Evolutionary conservation across 2,113 vertebrate species (phyloP).

Genomic region (Eurystomus gularis): DNA sequence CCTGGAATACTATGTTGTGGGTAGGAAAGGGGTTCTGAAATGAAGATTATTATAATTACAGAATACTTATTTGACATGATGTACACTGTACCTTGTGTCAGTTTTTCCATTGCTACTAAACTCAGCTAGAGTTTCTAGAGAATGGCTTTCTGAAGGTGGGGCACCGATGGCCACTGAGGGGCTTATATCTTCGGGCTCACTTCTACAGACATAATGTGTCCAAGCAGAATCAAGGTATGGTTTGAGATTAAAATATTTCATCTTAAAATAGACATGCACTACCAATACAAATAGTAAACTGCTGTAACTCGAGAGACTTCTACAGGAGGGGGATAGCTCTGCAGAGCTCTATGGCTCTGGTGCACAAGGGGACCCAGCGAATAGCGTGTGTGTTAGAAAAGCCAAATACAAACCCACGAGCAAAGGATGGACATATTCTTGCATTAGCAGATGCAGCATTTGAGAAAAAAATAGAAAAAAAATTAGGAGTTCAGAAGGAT

Average conservation of each 20-base stretch:
- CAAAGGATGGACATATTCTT: background rate
- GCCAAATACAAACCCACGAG: background rate
- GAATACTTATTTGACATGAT: background rate
- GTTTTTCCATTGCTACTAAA: background rate
- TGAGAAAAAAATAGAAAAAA: background rate
- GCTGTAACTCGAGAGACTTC: background rate
- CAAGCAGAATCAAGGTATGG: background rate
- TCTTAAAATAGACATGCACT: background rate
- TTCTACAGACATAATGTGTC: background rate
- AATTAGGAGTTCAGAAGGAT: background rate
- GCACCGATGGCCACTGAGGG: background rate
- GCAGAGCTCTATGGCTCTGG: background rate
- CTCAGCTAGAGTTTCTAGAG: background rate
- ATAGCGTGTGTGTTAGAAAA: background rate
- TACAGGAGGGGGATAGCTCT: rapidly evolving
- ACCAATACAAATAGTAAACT: background rate
- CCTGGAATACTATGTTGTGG: background rate
- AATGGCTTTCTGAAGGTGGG: background rate
- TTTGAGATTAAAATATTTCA: background rate
- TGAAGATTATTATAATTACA: background rate
- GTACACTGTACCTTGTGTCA: background rate
- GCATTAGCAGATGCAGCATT: background rate
- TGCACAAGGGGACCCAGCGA: rapidly evolving
- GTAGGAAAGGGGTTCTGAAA: background rate
- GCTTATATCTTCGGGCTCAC: background rate